Conservation (phyloP, 2,888 invertebrate genomes). For the Drosophila affinis region DNA sequence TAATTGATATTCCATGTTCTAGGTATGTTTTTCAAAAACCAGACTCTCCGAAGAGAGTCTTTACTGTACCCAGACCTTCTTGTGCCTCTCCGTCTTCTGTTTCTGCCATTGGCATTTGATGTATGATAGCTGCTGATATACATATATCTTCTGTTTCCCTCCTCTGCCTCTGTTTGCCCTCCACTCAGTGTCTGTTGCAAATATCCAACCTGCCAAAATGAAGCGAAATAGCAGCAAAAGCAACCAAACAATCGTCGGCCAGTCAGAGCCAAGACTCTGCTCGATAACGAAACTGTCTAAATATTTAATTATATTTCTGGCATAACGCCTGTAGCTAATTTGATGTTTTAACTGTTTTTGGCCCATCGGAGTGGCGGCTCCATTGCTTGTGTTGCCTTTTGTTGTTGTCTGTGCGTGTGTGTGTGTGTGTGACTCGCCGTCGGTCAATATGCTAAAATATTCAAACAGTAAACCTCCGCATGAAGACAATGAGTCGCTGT, state of each 20-base stretch:
- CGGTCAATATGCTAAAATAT: slow-evolving; percentile 53
- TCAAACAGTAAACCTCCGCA: slow-evolving; percentile 47
- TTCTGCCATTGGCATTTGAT: not conserved
- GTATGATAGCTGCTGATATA: slow-evolving; percentile 12
- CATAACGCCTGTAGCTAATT: slow-evolving; percentile 54
- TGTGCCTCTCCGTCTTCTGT: not conserved
- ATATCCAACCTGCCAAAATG: not conserved
- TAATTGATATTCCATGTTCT: too few relatives aligned
- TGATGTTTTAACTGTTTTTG: slow-evolving; percentile 56
- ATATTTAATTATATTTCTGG: slow-evolving; percentile 69
- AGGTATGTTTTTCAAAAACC: too few relatives aligned
- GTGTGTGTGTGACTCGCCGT: not conserved
- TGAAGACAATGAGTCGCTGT: slow-evolving; percentile 8
- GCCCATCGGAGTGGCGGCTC: slow-evolving; percentile 6
- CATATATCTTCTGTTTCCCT: not conserved
- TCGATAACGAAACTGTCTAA: slow-evolving; percentile 54
- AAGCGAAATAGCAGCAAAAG: not conserved
- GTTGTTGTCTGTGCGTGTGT: not conserved
- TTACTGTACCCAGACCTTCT: not conserved
- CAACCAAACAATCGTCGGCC: not conserved
- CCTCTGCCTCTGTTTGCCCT: not conserved
- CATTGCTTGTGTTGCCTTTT: not conserved
- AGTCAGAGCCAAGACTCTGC: slow-evolving; percentile 28
- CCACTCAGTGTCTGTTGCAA: not conserved
- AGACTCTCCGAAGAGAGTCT: not conserved